Evolutionary conservation across 2,113 vertebrate species (phyloP), one percentile per base, ranked within the genome.

Genomic region (Apus apus): DNA sequence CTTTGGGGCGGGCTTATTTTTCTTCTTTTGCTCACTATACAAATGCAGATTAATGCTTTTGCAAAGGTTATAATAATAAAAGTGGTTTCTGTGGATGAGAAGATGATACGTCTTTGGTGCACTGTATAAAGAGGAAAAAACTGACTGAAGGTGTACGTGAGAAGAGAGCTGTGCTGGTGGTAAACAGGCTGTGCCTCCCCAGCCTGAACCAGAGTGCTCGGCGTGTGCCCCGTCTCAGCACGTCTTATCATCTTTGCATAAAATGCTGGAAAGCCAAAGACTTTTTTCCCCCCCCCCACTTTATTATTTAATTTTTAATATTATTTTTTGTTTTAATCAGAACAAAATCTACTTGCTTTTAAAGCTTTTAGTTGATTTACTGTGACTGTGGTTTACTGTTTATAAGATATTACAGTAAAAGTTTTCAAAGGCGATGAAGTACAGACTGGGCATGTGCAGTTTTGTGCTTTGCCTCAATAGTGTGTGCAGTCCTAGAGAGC

Each of bases 401-500:
- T 40, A 54, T 30, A 34, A 70, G 19, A 6, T 16, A 1, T 0
- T 13, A 4, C 9, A 16, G 60, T 61, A 5, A 5, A 83, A 79
- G 29, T 66, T 90, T 34, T 77, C 21, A 14, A 10, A 4, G 2
- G 23, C 32, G 15, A 15, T 2, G 53, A 70, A 46, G 14, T 3
- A 6, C 30, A 6, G 56, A 30, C 2, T 11, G 9, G 34, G 30
- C 16, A 3, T 0, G 19, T 50, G 70, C 32, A 8, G 38, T 75
- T 43, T 11, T 16, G 50, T 80, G 43, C 89, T 65, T 53, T 53
- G n/a, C 57, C 15, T 81, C 61, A 16, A 38, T n/a, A 26, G 53
- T 0, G 1, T 9, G 40, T 23, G 38, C 4, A 8, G 15, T 9
- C 36, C 7, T 9, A 6, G 66, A 53, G 78, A 43, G 40, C 1